Evolutionary conservation across 2,888 invertebrate genomes (phyloP), one percentile per base, ranked within the genome.

Genomic region (Rotaria magnacalcarata): DNA sequence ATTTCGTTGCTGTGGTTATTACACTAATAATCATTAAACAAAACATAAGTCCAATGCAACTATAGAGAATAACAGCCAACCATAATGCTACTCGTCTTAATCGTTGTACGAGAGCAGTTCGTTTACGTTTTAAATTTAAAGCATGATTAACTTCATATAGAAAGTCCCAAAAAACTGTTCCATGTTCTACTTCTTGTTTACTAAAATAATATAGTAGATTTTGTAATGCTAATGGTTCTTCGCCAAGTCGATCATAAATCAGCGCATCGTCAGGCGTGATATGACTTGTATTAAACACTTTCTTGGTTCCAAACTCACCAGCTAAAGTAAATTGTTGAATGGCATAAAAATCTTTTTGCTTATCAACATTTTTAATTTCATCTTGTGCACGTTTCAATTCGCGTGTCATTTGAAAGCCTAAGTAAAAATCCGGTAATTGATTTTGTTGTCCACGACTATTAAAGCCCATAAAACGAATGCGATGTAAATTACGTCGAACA

Each of bases 171-270:
- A 47, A 80, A 24, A 80, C n/a, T 5, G 80, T 80, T 24, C 80
- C 80, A 47, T 80, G n/a, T 80, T 43, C 24, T 6, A 80, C n/a
- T n/a, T 80, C 47, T 47, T 80, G 80, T 80, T 80, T 80, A 80
- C 80, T 80, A 47, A 80, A 80, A 47, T 80, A 80, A 47, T 47
- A 80, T 11, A 80, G n/a, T 47, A 80, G n/a, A 80, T 80, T 80
- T 47, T 80, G 80, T 47, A 80, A 80, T 47, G 47, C 3, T 47
- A 80, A 47, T 14, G 80, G 80, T 80, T 80, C 80, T n/a, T 47
- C 80, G 47, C 80, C 80, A 7, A 80, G 80, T n/a, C 47, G 43
- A 80, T 80, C 80, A n/a, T 80, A 80, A 19, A 80, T 47, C 24
- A 80, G 47, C 19, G 80, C 80, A 80, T 80, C 80, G 3, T 80